Evolutionary conservation across 1,140 invertebrate genomes (phyloP).

Genomic region (Eumaeus atala): DNA sequence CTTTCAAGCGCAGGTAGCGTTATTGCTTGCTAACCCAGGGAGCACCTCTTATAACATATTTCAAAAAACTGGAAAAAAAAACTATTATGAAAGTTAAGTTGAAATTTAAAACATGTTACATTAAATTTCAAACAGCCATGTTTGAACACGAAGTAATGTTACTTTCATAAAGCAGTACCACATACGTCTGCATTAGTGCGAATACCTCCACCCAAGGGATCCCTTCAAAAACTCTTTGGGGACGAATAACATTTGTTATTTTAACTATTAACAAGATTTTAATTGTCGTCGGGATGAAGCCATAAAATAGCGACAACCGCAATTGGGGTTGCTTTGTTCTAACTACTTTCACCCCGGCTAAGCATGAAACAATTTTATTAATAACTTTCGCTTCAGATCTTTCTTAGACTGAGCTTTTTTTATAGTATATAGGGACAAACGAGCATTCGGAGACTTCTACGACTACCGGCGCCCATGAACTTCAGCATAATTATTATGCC

Average conservation of each 20-base stretch:
- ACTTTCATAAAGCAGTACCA: neutral
- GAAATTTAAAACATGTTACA: no score
- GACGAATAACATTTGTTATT: slow-evolving; percentile 39
- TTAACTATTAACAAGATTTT: slow-evolving; percentile 35
- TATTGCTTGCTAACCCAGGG: no score
- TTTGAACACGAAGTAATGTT: no score
- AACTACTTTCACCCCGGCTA: neutral
- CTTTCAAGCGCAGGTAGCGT: no score
- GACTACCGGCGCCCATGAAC: no score
- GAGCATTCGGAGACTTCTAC: no score
- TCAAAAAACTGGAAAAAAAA: no score
- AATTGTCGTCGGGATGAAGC: slow-evolving; percentile 26
- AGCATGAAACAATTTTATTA: neutral
- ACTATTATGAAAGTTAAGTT: no score
- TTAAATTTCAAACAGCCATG: no score
- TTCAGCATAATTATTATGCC: no score
- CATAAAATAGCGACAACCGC: slow-evolving; percentile 10
- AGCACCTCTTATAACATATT: no score
- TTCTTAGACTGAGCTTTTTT: neutral
- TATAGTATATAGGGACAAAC: no score
- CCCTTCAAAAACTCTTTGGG: slow-evolving; percentile 7
- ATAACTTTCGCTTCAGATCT: neutral
- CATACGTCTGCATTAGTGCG: neutral
- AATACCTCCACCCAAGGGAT: neutral
- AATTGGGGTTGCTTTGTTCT: slow-evolving; percentile 1